These are phyloP conservation scores for Xanthostigma xanthostigma DNA, from an alignment of 2,888 invertebrate species.

Conservation along the genomic window DNA sequence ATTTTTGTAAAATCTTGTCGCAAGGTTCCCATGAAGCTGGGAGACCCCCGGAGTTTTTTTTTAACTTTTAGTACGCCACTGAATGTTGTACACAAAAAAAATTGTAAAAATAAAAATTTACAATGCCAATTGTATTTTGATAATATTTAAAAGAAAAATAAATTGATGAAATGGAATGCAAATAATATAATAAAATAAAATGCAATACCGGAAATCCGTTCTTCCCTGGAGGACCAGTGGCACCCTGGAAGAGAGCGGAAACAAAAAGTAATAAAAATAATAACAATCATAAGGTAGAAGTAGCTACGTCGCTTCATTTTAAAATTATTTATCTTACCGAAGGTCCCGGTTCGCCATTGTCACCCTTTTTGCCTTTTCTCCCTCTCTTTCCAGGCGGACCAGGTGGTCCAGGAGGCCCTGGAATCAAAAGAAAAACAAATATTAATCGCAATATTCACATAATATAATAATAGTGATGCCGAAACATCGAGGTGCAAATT, in stretches of 20 bases:
- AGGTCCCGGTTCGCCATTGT: constrained; percentile 63
- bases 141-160: neutral
- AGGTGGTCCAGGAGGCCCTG: constrained; percentile 58
- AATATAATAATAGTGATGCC: no score
- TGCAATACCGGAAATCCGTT: constrained; percentile 80
- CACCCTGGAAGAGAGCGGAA: constrained; percentile 43
- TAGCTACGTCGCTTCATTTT: constrained; percentile 9
- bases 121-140: neutral
- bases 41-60: no score
- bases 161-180: constrained; percentile 16
- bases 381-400: constrained; percentile 80
- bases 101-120: neutral
- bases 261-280: constrained; percentile 24
- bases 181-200: constrained; percentile 31
- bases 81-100: no score
- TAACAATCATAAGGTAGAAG: constrained; percentile 23
- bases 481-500: no score
- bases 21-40: no score
- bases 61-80: no score
- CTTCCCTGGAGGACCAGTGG: constrained; percentile 68
- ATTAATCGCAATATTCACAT: constrained; percentile 5
- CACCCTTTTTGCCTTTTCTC: constrained; percentile 80
- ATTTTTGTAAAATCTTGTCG: no score
- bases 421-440: constrained; percentile 21
- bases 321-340: constrained; percentile 44